Conservation (phyloP, 2,113 vertebrate species). For the Apteryx mantelli region DNA sequence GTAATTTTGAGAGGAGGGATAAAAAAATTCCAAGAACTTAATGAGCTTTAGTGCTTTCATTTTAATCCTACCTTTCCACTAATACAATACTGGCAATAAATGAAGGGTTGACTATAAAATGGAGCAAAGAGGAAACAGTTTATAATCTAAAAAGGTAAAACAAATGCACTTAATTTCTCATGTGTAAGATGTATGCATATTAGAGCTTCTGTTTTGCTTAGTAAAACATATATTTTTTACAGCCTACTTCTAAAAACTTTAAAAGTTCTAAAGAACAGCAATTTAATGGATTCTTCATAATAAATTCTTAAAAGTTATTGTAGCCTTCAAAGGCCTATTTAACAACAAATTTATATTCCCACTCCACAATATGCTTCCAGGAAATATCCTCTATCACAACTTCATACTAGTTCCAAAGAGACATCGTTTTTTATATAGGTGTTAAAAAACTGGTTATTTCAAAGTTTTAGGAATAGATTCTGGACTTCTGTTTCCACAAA, state of each 20-base stretch:
- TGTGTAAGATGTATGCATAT: background rate
- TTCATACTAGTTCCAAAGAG: background rate
- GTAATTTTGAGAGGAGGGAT: slow-evolving; percentile 73
- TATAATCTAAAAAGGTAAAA: slow-evolving; percentile 60
- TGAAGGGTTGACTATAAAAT: slow-evolving; percentile 68
- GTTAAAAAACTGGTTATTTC: background rate
- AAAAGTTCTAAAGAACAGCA: background rate
- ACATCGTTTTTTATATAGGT: background rate
- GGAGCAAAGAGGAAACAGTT: slow-evolving; percentile 47
- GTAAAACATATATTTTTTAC: background rate
- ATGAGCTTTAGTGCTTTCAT: slow-evolving; percentile 78
- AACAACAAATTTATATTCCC: background rate
- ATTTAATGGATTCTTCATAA: background rate
- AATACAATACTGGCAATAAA: slow-evolving; percentile 61
- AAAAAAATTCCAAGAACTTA: slow-evolving; percentile 73
- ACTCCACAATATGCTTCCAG: background rate
- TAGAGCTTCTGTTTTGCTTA: background rate
- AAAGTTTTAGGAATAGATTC: background rate
- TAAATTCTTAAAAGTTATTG: background rate
- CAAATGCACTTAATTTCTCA: slow-evolving; percentile 1
- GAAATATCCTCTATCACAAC: background rate
- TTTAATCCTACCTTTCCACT: slow-evolving; percentile 71
- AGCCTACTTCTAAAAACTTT: background rate
- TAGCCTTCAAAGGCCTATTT: slow-evolving; percentile 17
- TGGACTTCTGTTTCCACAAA: background rate